These are phyloP conservation scores for Baryphthengus martii DNA, from an alignment of 2,113 vertebrate genomes.

Conservation along the genomic window DNA sequence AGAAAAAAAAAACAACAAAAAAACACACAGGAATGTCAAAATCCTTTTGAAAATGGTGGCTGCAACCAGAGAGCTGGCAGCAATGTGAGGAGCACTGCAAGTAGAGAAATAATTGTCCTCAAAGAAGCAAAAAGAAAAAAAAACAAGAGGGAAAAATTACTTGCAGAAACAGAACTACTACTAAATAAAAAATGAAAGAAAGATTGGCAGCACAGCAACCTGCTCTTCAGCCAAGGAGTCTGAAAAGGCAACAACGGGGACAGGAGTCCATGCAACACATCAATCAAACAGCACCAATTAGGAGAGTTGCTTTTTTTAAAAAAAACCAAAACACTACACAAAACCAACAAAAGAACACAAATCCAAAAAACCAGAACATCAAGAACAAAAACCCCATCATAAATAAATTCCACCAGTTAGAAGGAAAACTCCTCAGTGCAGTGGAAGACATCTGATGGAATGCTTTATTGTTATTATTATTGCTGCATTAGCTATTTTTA, in stretches of 20 bases:
- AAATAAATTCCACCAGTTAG: not conserved
- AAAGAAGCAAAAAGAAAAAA: not conserved
- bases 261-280: not conserved
- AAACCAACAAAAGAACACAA: too few relatives aligned
- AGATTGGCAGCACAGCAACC: not conserved
- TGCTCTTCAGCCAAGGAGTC: not conserved
- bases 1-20: not conserved
- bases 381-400: too few relatives aligned
- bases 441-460: not conserved
- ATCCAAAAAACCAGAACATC: too few relatives aligned
- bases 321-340: too few relatives aligned
- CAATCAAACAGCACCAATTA: not conserved
- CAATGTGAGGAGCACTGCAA: not conserved
- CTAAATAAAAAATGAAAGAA: not conserved
- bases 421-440: not conserved
- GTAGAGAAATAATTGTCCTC: not conserved
- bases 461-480: not conserved
- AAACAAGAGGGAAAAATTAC: not conserved
- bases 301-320: accelerated
- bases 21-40: not conserved
- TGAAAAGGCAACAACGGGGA: not conserved
- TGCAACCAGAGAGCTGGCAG: not conserved
- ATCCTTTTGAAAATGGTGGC: not conserved
- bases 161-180: not conserved
- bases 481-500: not conserved